These are phyloP conservation scores for Ectobius pallidus DNA, from an alignment of 2,888 invertebrate genomes.

Conservation along the genomic window DNA sequence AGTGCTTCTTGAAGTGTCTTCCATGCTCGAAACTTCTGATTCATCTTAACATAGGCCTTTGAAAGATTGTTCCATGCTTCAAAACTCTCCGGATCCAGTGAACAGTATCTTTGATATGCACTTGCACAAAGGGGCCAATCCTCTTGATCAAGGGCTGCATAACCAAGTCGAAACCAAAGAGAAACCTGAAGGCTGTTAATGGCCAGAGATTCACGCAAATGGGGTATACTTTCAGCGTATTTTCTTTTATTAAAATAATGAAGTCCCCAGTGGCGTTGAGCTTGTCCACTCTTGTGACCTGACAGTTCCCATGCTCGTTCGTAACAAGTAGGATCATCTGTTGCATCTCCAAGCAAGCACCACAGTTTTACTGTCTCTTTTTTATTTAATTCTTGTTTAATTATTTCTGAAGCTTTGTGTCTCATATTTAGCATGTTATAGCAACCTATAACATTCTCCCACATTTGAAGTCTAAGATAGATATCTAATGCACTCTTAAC, in stretches of 20 bases:
- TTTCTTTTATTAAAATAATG: slow-evolving; percentile 73
- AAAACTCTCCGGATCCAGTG: slow-evolving; percentile 84
- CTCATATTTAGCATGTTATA: slow-evolving; percentile 82
- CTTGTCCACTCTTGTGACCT: slow-evolving; percentile 77
- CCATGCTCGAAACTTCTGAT: slow-evolving; percentile 86
- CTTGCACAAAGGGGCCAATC: slow-evolving; percentile 83
- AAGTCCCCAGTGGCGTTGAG: slow-evolving; percentile 88
- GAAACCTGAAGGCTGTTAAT: slow-evolving; percentile 86
- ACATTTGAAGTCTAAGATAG: slow-evolving; percentile 75
- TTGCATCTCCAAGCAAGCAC: slow-evolving; percentile 90
- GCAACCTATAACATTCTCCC: slow-evolving; percentile 93
- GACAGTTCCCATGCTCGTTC: slow-evolving; percentile 93
- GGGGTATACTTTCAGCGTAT: slow-evolving; percentile 78
- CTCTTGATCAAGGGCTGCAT: slow-evolving; percentile 77
- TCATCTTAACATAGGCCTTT: slow-evolving; percentile 87
- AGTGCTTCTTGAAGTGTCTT: slow-evolving; percentile 86
- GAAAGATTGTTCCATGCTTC: slow-evolving; percentile 99
- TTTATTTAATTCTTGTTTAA: slow-evolving; percentile 75
- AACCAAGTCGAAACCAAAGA: slow-evolving; percentile 88
- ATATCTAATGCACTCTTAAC: slow-evolving; percentile 84
- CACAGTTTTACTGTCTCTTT: slow-evolving; percentile 85
- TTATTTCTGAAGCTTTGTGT: slow-evolving; percentile 90
- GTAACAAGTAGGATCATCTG: slow-evolving; percentile 78
- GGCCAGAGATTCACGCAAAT: slow-evolving; percentile 80
- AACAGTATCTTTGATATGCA: slow-evolving; percentile 86